Evolutionary conservation across 2,797 vertebrate species (phyloP), one percentile per base, ranked within the genome.

Genomic region (Semotilus atromaculatus): DNA sequence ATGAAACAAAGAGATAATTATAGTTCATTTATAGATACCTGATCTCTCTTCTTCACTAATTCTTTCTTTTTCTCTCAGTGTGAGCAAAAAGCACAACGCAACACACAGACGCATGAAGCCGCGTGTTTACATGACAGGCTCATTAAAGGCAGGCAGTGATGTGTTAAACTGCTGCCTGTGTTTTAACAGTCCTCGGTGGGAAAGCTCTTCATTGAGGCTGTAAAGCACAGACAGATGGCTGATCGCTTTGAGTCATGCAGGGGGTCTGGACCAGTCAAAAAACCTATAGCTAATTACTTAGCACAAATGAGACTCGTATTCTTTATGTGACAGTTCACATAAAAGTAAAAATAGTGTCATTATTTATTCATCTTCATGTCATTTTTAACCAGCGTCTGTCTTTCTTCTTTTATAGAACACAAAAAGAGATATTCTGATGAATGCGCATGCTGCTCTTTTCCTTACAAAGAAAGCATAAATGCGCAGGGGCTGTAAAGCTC

Each of bases 141-240:
- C 36, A 78, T 84, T 84, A 84, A n/a, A 77, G 55, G 60, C 31
- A 13, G 51, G 58, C 58, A n/a, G 58, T 66, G 43, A 83, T 51
- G 64, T 89, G 88, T 64, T 70, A 88, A 88, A 87, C 87, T 72
- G 77, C 48, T 68, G 68, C 9, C 23, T 51, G 62, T 70, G 71
- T 85, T 85, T 73, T 80, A 75, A 84, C 60, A 14, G 55, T 82
- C 58, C 70, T 51, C 29, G 48, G 55, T 48, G 40, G 5, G 14
- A 45, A 77, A 84, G 64, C 48, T 70, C 64, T 76, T 48, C 62
- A 31, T 3, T 43, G 75, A 40, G 53, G 45, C 64, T 21, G 11
- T 45, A 70, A 84, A 58, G 29, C n/a, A 5, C 64, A 78, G 48
- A 55, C 82, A 84, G 73, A 84, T 84, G 82, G 82, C 82, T 58